Conservation (phyloP, 2,113 vertebrate species). For the Cryptomyrus ogoouensis region DNA sequence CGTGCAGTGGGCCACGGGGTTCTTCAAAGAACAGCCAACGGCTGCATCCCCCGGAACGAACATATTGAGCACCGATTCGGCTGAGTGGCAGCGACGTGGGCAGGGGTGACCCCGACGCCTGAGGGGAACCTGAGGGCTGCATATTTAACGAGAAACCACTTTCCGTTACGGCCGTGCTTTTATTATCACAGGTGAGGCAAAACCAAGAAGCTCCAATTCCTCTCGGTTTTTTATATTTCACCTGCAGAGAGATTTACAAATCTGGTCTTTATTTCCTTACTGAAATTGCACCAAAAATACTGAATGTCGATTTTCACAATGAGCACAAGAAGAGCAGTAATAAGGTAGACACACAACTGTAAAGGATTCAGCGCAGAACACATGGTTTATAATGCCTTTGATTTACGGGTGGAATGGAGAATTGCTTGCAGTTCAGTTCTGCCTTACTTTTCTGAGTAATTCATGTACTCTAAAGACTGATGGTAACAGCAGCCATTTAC, state of each 20-base stretch:
- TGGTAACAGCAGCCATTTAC: background rate
- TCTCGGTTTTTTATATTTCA: background rate
- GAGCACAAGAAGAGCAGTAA: background rate
- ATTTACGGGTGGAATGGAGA: background rate
- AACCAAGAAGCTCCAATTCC: background rate
- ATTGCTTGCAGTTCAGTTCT: background rate
- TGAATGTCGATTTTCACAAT: background rate
- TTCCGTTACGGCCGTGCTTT: background rate
- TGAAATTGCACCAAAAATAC: background rate
- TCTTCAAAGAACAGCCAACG: conserved; percentile 15
- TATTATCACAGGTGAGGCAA: background rate
- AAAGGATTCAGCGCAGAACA: background rate
- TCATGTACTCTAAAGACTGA: background rate
- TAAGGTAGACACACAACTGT: background rate
- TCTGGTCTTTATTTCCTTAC: background rate
- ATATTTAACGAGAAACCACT: background rate
- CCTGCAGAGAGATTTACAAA: background rate
- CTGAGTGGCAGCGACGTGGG: background rate
- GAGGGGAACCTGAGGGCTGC: background rate
- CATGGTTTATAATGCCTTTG: background rate
- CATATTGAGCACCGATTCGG: conserved; percentile 24
- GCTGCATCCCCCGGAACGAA: conserved; percentile 26
- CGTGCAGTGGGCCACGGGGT: conserved; percentile 15
- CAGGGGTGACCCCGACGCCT: conserved; percentile 2
- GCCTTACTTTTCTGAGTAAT: background rate